These are phyloP conservation scores for Plemyria rubiginata DNA, from an alignment of 2,888 invertebrate species.

Conservation along the genomic window DNA sequence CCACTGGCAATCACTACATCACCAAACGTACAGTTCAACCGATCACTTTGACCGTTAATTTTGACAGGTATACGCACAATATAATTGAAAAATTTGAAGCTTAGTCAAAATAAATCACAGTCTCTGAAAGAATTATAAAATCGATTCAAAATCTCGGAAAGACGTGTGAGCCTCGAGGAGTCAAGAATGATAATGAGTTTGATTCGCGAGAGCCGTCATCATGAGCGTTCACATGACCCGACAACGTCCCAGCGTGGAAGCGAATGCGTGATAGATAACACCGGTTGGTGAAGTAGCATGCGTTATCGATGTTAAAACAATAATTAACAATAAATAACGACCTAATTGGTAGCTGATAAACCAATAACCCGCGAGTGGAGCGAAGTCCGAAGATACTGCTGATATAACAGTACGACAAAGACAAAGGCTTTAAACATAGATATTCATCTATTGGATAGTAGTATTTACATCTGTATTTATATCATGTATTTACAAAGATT, in stretches of 20 bases:
- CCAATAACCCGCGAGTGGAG: constrained; percentile 48
- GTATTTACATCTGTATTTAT: not conserved
- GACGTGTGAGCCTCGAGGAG: constrained; percentile 46
- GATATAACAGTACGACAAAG: constrained; percentile 40
- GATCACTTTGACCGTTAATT: constrained; percentile 61
- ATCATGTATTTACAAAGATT: not conserved
- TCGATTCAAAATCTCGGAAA: constrained; percentile 37
- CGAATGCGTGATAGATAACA: constrained; percentile 65
- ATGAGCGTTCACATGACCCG: constrained; percentile 46
- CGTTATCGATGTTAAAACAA: constrained; percentile 57
- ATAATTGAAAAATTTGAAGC: constrained; percentile 28
- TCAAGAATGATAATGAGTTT: constrained; percentile 45
- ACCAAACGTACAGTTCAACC: constrained; percentile 66
- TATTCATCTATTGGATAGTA: not conserved
- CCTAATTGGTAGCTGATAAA: constrained; percentile 71
- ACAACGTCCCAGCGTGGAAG: constrained; percentile 45
- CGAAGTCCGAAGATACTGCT: constrained; percentile 54
- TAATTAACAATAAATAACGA: constrained; percentile 58
- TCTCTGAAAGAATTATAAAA: constrained; percentile 37
- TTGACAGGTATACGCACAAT: constrained; percentile 51
- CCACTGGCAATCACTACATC: constrained; percentile 66
- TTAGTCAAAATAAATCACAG: constrained; percentile 23
- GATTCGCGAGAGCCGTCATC: constrained; percentile 35
- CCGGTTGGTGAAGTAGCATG: constrained; percentile 46
- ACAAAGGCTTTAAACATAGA: constrained; percentile 1